These are phyloP conservation scores for Diplolepis rosae DNA, from an alignment of 2,888 invertebrate species.

Conservation along the genomic window DNA sequence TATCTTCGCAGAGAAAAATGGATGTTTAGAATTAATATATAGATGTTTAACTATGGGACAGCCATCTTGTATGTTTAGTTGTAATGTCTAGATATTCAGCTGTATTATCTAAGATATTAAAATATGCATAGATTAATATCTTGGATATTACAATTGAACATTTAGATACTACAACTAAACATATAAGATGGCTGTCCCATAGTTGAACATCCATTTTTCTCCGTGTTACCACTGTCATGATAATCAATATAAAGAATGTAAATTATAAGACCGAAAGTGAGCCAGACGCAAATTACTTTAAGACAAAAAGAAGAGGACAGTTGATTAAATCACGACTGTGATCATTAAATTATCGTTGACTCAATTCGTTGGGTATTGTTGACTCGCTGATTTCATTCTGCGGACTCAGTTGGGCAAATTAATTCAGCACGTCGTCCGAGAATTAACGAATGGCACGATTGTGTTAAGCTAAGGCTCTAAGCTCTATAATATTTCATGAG, in stretches of 20 bases:
- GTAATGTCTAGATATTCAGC: no score
- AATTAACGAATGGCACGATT: not conserved
- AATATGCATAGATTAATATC: no score
- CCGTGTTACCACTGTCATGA: no score
- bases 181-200: no score
- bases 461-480: not conserved
- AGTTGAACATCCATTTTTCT: no score
- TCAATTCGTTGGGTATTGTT: not conserved
- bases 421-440: not conserved
- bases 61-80: no score
- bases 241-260: not conserved
- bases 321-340: constrained; percentile 9
- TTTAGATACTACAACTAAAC: no score
- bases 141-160: no score
- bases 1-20: no score
- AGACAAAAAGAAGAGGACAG: not conserved
- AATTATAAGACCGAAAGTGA: not conserved
- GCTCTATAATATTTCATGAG: not conserved
- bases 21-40: no score
- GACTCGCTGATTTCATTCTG: not conserved
- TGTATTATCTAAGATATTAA: no score
- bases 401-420: not conserved
- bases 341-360: constrained; percentile 14
- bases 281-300: not conserved
- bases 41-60: no score